Evolutionary conservation across 2,797 vertebrate genomes (phyloP).

Genomic region (Schizothorax lantsangensis): DNA sequence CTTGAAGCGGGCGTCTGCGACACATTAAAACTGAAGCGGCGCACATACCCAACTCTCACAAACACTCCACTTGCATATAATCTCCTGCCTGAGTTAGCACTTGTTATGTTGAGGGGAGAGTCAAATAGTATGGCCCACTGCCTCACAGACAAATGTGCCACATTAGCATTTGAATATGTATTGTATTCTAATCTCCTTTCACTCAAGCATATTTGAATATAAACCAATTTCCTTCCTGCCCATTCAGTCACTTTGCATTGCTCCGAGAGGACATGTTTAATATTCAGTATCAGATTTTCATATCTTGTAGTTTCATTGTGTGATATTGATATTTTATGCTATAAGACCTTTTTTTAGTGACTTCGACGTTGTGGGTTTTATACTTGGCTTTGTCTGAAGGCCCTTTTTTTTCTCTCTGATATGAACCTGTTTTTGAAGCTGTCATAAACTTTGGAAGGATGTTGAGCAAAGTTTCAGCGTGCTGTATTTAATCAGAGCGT

Average conservation of each 20-base stretch:
- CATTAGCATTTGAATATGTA: slow-evolving; percentile 72
- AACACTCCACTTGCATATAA: slow-evolving; percentile 61
- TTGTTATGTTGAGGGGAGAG: slow-evolving; percentile 59
- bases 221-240: slow-evolving; percentile 66
- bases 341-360: slow-evolving; percentile 49
- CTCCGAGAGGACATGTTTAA: slow-evolving; percentile 59
- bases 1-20: slow-evolving; percentile 43
- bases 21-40: slow-evolving; percentile 51
- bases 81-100: slow-evolving; percentile 66
- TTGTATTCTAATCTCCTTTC: slow-evolving; percentile 68
- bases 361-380: slow-evolving; percentile 1
- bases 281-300: slow-evolving; percentile 61
- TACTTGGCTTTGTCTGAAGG: neutral
- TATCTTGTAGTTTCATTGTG: slow-evolving; percentile 54
- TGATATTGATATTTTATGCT: slow-evolving; percentile 50
- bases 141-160: slow-evolving; percentile 67
- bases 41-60: slow-evolving; percentile 43
- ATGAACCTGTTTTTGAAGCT: slow-evolving; percentile 22
- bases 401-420: neutral
- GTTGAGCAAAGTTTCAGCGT: slow-evolving; percentile 3
- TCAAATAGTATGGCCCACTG: slow-evolving; percentile 65
- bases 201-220: slow-evolving; percentile 62
- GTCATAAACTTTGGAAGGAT: slow-evolving; percentile 39
- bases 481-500: slow-evolving; percentile 4
- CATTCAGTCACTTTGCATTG: slow-evolving; percentile 57